A percentile compares a stretch with the other conserved stretches of the same genome.
Conservation (phyloP, 2,888 invertebrate species). For the Deilephila elpenor region DNA sequence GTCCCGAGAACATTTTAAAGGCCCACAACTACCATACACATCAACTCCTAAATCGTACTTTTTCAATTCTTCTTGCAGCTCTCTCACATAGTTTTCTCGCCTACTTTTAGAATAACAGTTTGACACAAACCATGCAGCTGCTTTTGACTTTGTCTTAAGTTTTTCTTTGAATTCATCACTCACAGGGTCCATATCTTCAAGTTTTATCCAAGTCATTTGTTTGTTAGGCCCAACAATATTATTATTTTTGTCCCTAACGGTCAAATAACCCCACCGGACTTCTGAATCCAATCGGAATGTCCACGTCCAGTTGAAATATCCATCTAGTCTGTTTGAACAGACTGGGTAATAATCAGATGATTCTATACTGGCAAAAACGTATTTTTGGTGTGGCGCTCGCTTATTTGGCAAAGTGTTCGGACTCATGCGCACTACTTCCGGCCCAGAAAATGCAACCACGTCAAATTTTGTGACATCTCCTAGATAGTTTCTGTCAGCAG, state of each 20-base stretch:
- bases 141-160: slow-evolving; percentile 50
- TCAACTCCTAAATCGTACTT: slow-evolving; percentile 53
- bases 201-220: slow-evolving; percentile 56
- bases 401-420: slow-evolving; percentile 45
- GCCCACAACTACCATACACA: slow-evolving; percentile 58
- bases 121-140: slow-evolving; percentile 61
- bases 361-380: slow-evolving; percentile 65
- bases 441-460: slow-evolving; percentile 63
- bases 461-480: slow-evolving; percentile 60
- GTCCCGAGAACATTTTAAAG: slow-evolving; percentile 45
- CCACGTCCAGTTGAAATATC: slow-evolving; percentile 76
- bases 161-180: slow-evolving; percentile 45
- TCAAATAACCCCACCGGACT: slow-evolving; percentile 64
- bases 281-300: slow-evolving; percentile 68
- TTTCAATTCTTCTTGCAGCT: slow-evolving; percentile 44
- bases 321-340: slow-evolving; percentile 54
- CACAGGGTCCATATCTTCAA: slow-evolving; percentile 55
- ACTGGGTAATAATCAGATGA: slow-evolving; percentile 64
- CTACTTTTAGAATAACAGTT: slow-evolving; percentile 51
- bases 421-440: slow-evolving; percentile 49
- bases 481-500: slow-evolving; percentile 49
- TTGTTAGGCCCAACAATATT: slow-evolving; percentile 54
- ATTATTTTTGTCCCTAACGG: slow-evolving; percentile 50
- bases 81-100: slow-evolving; percentile 43
- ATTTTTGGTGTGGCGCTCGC: slow-evolving; percentile 64